phyloP scores from a whole-genome alignment of 2,113 vertebrate genomes.

The Okapia johnstoni region DNA sequence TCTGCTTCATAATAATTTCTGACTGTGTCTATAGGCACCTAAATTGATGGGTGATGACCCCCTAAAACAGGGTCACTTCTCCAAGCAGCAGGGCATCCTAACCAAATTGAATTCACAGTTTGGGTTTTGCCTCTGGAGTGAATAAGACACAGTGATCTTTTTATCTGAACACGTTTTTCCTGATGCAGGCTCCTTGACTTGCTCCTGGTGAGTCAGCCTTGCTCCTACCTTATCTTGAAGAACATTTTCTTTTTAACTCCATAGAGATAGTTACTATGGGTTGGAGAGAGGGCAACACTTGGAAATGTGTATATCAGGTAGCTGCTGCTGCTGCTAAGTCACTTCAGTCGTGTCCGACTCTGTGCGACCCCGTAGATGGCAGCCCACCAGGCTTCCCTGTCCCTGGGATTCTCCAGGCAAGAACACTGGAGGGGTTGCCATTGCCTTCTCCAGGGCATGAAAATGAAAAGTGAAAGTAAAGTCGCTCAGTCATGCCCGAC shows the following conservation, averaged over 20 bases:
- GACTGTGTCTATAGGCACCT: neutral
- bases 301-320: neutral
- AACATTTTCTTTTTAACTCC: neutral
- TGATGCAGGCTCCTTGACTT: neutral
- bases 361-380: too few relatives aligned
- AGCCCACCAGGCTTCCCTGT: too few relatives aligned
- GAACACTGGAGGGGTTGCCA: too few relatives aligned
- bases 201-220: neutral
- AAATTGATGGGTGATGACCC: neutral
- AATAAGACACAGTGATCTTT: neutral
- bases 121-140: neutral
- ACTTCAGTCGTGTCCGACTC: too few relatives aligned
- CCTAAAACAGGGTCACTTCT: neutral
- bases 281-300: neutral
- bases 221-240: neutral
- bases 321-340: too few relatives aligned
- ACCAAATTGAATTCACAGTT: neutral
- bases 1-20: neutral
- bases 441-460: too few relatives aligned
- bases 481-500: too few relatives aligned
- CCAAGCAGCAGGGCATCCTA: neutral
- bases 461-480: too few relatives aligned
- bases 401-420: too few relatives aligned
- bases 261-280: neutral
- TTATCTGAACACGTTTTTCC: neutral